Base-by-base conservation (phyloP, 30 jellyfish, hydroid and myxozoan species). In the Catostylus mosaicus region DNA sequence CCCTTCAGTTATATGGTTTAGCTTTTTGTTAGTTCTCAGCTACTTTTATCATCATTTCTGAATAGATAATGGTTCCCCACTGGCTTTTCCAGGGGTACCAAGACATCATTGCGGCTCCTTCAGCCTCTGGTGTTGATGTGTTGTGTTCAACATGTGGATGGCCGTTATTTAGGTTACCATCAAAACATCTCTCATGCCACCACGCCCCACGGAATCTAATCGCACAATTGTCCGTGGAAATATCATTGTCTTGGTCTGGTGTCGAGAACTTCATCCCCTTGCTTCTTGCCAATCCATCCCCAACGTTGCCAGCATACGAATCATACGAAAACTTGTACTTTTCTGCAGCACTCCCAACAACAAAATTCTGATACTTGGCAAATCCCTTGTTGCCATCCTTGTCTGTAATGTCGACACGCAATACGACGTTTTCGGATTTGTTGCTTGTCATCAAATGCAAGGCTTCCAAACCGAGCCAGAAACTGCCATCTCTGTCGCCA, bases 381-480 rank as follows among this genome's bases (percentile, higher is more conserved):
- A n/a, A 82, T 33, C 92, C 92, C n/a, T 3, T 30, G 60, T 20
- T 82, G 34, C 92, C 92, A 16, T 1, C 20, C 10, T 31, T 22
- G 33, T 82, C 40, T 24, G 26, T 54, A 22, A 82, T 20, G 33
- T 82, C 86, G 36, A 82, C 16, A 20, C 92, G 85, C 33, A 82
- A 66, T 0, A 62, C 35, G 36, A 70, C 40, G 46, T 37, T 36
- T 0, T 59, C 59, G 5, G 63, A 16, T 5, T 24, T 59, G 27
- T 27, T 23, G n/a, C 56, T 59, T 18, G 92, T 82, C 86, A 69
- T 14, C 67, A 20, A 30, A 30, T 82, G 92, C 10, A 82, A 45
- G 2, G 80, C 80, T 24, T 82, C 78, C 64, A 82, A 71, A 3
- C 92, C 92, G 18, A 82, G 72, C 92, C 92, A 82, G 51, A 82